A percentile compares a stretch with the other conserved stretches of the same genome.
Evolutionary conservation across 2,888 invertebrate species (phyloP).

Genomic region (Lycocerus yunnanus): DNA sequence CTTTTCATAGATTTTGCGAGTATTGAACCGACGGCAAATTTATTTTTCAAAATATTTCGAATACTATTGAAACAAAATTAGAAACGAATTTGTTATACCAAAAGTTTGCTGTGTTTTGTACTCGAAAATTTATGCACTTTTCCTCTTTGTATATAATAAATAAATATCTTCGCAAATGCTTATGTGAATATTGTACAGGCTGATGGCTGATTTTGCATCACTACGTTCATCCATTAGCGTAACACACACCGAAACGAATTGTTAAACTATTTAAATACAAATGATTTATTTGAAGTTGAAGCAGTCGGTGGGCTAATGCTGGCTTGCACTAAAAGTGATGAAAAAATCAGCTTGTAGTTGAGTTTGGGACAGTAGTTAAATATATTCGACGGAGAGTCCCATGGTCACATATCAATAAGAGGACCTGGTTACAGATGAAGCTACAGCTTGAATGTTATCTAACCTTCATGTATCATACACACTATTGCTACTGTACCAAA

Average conservation of each 20-base stretch:
- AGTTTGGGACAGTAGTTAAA: constrained; percentile 25
- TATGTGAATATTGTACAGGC: constrained; percentile 33
- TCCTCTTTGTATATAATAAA: constrained; percentile 28
- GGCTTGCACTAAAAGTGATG: constrained; percentile 23
- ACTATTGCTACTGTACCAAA: constrained; percentile 47
- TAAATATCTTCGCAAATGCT: constrained; percentile 30
- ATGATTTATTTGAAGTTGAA: neutral
- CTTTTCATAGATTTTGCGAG: constrained; percentile 15
- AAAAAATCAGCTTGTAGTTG: constrained; percentile 24
- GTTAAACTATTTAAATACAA: neutral
- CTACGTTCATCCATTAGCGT: constrained; percentile 13
- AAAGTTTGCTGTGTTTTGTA: constrained; percentile 2
- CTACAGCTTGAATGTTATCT: constrained; percentile 49
- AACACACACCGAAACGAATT: constrained; percentile 7
- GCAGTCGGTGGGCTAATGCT: constrained; percentile 8
- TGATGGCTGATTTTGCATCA: constrained; percentile 30
- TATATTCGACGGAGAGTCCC: constrained; percentile 16
- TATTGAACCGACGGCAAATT: neutral
- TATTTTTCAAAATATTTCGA: neutral
- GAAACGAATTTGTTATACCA: neutral
- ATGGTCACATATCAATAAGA: constrained; percentile 38
- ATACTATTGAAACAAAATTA: neutral
- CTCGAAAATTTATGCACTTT: constrained; percentile 9
- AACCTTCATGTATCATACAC: constrained; percentile 53
- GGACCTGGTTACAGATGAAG: constrained; percentile 31